Evolutionary conservation across 2,888 invertebrate species (phyloP), one percentile per base, ranked within the genome.

Genomic region (Chorisops tibialis): DNA sequence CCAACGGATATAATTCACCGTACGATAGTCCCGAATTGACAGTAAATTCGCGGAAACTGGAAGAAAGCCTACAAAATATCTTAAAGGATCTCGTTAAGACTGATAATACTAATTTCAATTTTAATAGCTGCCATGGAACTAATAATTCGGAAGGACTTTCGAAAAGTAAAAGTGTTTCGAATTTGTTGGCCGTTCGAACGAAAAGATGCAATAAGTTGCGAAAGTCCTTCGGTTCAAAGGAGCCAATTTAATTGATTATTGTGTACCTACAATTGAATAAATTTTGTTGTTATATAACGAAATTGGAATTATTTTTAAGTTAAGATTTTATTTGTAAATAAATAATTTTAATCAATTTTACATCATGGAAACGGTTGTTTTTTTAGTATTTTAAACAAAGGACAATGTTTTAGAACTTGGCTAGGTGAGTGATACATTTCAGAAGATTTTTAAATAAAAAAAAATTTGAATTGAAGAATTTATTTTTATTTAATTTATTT

Each of bases 21-120:
- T 60, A 60, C 22, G 41, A 60, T 30, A 60, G 60, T 50, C 60
- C 60, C 6, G 60, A 50, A 24, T 41, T 60, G 41, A 60, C 60
- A 5, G 41, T 41, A 2, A 41, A 49, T 38, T 60, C 60, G 7
- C 49, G 60, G 9, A 60, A 35, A 38, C 49, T 60, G 9, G 60
- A 60, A 22, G 60, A 60, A 19, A 60, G 39, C 24, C 30, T 60
- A 9, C 60, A 60, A 24, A 60, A 50, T 41, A 60, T 60, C 14
- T 24, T 60, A 24, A 60, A 60, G 43, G 50, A 60, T 41, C 14
- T 59, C 14, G 48, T 59, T 38, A 47, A 38, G 48, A 48, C 35
- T 38, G 59, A 59, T 21, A 45, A 41, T 45, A 22, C 3, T 12
- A 30, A n/a, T 21, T 19, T 3, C 2, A 19, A 45, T 18, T 4